phyloP scores from a whole-genome alignment of 2,888 invertebrate genomes.

The Eumacrocentrus americanus region DNA sequence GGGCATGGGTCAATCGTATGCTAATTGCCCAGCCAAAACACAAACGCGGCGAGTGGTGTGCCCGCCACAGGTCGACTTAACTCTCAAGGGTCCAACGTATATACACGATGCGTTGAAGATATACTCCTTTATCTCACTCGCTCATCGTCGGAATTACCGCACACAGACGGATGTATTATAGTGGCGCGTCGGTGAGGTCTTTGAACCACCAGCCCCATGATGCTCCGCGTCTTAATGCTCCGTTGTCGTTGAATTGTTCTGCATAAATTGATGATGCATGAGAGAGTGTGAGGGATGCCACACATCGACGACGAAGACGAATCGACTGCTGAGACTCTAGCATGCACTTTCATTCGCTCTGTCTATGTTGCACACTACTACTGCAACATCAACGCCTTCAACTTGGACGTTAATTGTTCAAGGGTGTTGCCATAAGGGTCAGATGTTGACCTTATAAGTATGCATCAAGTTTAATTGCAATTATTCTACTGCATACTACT shows the following conservation, averaged over 20 bases:
- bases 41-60: too few relatives aligned
- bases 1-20: too few relatives aligned
- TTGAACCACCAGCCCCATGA: conserved; percentile 33
- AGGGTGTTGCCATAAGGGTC: conserved; percentile 12
- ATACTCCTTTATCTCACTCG: too few relatives aligned
- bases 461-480: too few relatives aligned
- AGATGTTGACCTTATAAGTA: too few relatives aligned
- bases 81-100: too few relatives aligned
- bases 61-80: too few relatives aligned
- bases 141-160: too few relatives aligned
- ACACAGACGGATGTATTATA: neutral
- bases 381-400: conserved; percentile 2
- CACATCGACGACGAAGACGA: conserved; percentile 47
- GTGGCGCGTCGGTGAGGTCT: conserved; percentile 27
- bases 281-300: conserved; percentile 31
- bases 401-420: conserved; percentile 16
- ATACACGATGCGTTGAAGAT: too few relatives aligned
- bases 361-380: neutral
- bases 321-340: neutral
- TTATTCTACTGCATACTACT: too few relatives aligned
- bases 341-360: neutral
- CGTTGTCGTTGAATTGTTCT: conserved; percentile 61
- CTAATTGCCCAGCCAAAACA: too few relatives aligned
- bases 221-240: conserved; percentile 51
- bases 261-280: conserved; percentile 61